phyloP scores from a whole-genome alignment of 2,797 vertebrate genomes.

The Clarias pachynema region DNA sequence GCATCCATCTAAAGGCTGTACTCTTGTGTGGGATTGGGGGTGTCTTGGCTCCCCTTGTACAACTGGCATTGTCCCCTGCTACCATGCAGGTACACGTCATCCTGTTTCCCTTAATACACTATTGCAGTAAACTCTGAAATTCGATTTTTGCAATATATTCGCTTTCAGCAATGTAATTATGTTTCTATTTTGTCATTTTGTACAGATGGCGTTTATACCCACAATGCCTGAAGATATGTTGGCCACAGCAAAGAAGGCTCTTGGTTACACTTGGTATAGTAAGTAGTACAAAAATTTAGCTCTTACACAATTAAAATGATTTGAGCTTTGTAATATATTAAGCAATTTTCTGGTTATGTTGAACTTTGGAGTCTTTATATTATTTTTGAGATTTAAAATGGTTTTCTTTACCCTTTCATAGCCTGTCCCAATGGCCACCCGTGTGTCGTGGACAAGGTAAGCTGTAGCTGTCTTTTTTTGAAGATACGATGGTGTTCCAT shows the following conservation, averaged over 20 bases:
- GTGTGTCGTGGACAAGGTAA: conserved; percentile 88
- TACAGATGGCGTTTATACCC: conserved; percentile 85
- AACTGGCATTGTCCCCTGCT: conserved; percentile 75
- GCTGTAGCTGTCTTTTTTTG: conserved; percentile 31
- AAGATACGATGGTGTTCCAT: not conserved
- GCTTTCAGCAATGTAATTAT: not conserved
- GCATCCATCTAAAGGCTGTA: conserved; percentile 77
- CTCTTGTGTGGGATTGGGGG: conserved; percentile 73
- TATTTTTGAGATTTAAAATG: not conserved
- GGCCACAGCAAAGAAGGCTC: conserved; percentile 70
- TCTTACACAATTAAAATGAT: not conserved
- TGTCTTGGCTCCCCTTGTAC: conserved; percentile 77
- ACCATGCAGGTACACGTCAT: conserved; percentile 80
- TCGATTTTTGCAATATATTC: conserved; percentile 24
- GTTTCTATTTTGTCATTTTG: conserved; percentile 16
- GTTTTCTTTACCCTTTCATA: conserved; percentile 60
- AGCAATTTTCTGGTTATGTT: not conserved
- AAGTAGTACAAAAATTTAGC: conserved; percentile 71
- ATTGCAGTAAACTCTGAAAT: not conserved
- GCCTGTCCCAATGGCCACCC: conserved; percentile 88
- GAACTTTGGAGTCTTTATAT: not conserved
- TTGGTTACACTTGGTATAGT: conserved; percentile 84
- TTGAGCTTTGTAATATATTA: too few relatives aligned
- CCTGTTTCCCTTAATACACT: not conserved
- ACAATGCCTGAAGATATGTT: conserved; percentile 92